Evolutionary conservation across 2,888 invertebrate species (phyloP), one percentile per base, ranked within the genome.

Genomic region (Marasmarcha lunaedactyla): DNA sequence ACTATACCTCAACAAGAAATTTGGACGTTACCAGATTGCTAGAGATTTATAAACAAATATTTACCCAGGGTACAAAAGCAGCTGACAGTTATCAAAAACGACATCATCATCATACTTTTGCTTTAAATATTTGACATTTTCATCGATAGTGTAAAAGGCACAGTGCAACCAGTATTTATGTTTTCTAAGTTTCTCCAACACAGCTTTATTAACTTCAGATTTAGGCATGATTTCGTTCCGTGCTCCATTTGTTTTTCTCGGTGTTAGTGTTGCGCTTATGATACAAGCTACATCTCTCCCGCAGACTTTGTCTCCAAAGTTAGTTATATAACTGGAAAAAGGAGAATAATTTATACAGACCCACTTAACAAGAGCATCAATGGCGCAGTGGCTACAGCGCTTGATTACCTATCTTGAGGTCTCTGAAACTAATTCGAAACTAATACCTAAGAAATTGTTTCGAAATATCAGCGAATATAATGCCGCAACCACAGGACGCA

Each of bases 11-110:
- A n/a, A n/a, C n/a, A n/a, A n/a, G n/a, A n/a, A n/a, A n/a, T n/a
- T n/a, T n/a, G n/a, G n/a, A n/a, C n/a, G n/a, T n/a, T n/a, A n/a
- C n/a, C n/a, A n/a, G n/a, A n/a, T n/a, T n/a, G n/a, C n/a, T n/a
- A n/a, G n/a, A n/a, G n/a, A n/a, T n/a, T n/a, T n/a, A n/a, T n/a
- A n/a, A n/a, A n/a, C n/a, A n/a, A n/a, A n/a, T n/a, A n/a, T 85
- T 86, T 71, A 91, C 90, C 77, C 71, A 5, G 91, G 88, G 73
- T 93, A 93, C 11, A 93, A 62, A 5, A 92, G 62, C 20, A 92
- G 61, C 42, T 88, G 87, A 38, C 90, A 73, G 52, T 89, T 89
- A 15, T 78, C 62, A 26, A 74, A 73, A 47, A 93, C 88, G 26
- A 86, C 85, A 3, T 76, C 54, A 38, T 70, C 63, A 0, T 63